Evolutionary conservation across 2,113 vertebrate genomes (phyloP).

Genomic region (Trematocara unimaculatum): DNA sequence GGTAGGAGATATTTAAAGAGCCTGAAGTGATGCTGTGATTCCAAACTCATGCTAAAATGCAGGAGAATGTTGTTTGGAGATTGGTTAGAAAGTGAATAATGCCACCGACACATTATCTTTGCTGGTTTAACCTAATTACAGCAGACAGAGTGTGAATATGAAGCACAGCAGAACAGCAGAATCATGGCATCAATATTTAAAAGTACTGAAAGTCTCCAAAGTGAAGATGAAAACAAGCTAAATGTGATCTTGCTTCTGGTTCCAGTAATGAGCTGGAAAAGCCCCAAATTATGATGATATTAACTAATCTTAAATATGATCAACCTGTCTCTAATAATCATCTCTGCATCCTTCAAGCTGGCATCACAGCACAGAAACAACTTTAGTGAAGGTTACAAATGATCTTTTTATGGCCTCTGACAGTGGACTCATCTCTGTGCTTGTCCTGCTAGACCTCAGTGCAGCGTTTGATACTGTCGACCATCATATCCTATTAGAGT

Average conservation of each 20-base stretch:
- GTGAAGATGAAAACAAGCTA: neutral
- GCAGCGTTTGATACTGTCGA: fast-evolving
- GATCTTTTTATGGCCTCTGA: neutral
- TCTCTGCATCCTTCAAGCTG: neutral
- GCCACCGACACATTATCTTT: neutral
- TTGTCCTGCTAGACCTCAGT: neutral
- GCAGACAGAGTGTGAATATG: neutral
- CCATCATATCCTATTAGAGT: neutral
- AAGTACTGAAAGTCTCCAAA: neutral
- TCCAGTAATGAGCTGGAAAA: neutral
- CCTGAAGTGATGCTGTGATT: neutral
- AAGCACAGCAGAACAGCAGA: neutral
- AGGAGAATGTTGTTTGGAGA: neutral
- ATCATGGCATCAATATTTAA: neutral
- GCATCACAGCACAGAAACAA: neutral
- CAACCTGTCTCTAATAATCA: neutral
- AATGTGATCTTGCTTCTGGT: neutral
- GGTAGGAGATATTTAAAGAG: neutral
- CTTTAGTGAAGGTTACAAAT: neutral
- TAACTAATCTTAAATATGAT: neutral
- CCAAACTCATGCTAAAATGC: neutral
- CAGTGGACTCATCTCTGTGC: neutral
- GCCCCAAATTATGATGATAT: neutral
- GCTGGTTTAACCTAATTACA: neutral
- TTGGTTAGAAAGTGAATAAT: neutral